Evolutionary conservation across 1,140 invertebrate species (phyloP).

Genomic region (Zaprionus vittiger): DNA sequence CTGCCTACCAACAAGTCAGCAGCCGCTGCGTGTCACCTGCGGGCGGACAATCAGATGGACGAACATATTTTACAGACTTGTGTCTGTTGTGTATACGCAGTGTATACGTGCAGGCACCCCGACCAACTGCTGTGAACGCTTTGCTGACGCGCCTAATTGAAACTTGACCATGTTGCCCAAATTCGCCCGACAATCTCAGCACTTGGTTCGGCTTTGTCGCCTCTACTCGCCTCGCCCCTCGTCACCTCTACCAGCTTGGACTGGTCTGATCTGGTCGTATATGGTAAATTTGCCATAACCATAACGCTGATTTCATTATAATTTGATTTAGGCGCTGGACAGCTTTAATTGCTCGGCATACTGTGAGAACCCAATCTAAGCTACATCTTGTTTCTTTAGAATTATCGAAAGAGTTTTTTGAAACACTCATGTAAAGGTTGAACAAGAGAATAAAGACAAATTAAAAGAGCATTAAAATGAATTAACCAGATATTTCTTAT

Average conservation of each 20-base stretch:
- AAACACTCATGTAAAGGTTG: neutral
- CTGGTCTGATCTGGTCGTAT: constrained; percentile 48
- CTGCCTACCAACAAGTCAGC: constrained; percentile 39
- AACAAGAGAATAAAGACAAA: neutral
- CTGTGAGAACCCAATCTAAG: constrained; percentile 67
- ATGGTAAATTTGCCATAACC: constrained; percentile 82
- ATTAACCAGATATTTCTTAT: no score
- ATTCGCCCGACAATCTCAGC: constrained; percentile 54
- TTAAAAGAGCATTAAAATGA: no score
- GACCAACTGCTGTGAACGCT: constrained; percentile 47
- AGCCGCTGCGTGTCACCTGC: constrained; percentile 23
- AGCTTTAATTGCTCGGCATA: constrained; percentile 73
- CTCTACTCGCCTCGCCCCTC: neutral
- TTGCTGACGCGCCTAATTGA: constrained; percentile 65
- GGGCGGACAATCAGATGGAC: neutral
- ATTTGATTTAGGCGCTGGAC: constrained; percentile 78
- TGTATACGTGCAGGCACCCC: neutral
- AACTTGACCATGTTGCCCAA: constrained; percentile 82
- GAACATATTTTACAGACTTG: neutral
- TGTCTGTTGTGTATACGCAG: neutral
- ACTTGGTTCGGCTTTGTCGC: neutral
- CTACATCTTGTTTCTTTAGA: neutral
- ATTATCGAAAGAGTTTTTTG: neutral
- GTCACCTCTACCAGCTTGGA: neutral
- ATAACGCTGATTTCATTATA: constrained; percentile 79